Evolutionary conservation across 2,113 vertebrate species (phyloP), one percentile per base, ranked within the genome.

Genomic region (Larimichthys polyactis): DNA sequence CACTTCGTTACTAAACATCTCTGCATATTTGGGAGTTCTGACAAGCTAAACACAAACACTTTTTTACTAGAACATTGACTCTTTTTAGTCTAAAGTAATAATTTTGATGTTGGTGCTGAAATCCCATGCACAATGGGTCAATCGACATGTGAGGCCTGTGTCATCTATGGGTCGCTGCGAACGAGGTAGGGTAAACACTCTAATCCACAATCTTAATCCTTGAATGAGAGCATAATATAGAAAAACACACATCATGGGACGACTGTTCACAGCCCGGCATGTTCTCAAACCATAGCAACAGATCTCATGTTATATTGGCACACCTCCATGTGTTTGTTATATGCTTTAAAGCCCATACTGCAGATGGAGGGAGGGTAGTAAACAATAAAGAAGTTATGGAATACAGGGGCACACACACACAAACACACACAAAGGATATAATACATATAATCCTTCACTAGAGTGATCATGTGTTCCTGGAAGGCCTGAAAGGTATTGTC

Each of bases 381-480:
- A 65, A 83, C 79, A 83, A 77, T 70, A 62, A 75, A 64, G 49
- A 79, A 83, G 24, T 65, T 69, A 84, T 77, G 68, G 68, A 83
- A 65, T 5, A 19, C 43, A 43, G 40, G 14, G 7, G 40, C 63
- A 14, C 27, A 24, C 58, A 58, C 43, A 58, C 43, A 63, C 3
- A 51, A 22, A 75, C 36, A 77, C 49, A 67, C n/a, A 71, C n/a
- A 81, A 10, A 60, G 29, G 20, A 72, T 57, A 87, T 67, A 85
- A 76, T 58, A 73, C 20, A 84, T 78, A 71, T 72, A 88, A 89
- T 89, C 81, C 79, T 69, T 75, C 12, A 51, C 32, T 77, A 58
- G 65, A 85, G 67, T 67, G 72, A 80, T 67, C 72, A 69, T 86
- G 70, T 65, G 29, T 92, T 92, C 84, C 84, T 84, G 68, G 82